Conservation (phyloP, 2,113 vertebrate genomes). For the Phyllostomus hastatus region DNA sequence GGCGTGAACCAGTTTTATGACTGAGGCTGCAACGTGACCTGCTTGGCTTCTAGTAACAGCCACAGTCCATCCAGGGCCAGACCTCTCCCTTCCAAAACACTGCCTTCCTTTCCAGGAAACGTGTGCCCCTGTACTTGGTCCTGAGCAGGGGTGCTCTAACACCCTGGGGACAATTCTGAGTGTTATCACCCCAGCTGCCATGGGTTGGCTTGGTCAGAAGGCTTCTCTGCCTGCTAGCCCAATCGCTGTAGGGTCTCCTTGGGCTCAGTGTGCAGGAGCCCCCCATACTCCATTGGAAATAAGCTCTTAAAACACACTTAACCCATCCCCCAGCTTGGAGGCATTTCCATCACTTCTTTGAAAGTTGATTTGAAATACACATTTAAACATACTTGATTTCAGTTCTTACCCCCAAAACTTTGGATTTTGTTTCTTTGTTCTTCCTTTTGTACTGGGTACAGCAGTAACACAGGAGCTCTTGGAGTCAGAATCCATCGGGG, state of each 20-base stretch:
- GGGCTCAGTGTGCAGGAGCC: not conserved
- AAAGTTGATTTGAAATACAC: not conserved
- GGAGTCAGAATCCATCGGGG: not conserved
- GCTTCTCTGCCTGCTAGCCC: not conserved
- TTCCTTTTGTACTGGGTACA: not conserved
- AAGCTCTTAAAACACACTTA: not conserved
- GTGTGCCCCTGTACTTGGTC: not conserved
- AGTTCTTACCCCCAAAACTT: not conserved
- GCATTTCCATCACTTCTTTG: not conserved
- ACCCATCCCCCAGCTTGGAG: not conserved
- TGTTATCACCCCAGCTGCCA: not conserved
- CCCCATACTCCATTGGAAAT: not conserved
- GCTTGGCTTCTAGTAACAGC: not conserved
- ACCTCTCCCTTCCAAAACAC: not conserved
- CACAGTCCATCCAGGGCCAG: fast-evolving
- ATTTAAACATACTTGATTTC: not conserved
- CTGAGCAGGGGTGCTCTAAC: not conserved
- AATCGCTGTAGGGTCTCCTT: not conserved
- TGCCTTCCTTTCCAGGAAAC: not conserved
- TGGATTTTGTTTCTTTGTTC: not conserved
- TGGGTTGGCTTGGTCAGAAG: not conserved
- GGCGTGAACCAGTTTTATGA: too few species aligned
- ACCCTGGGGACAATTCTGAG: not conserved
- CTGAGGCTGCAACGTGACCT: not conserved
- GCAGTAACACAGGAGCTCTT: not conserved